phyloP scores from a whole-genome alignment of 2,888 invertebrate species.

The Lordiphosa fenestrarum region DNA sequence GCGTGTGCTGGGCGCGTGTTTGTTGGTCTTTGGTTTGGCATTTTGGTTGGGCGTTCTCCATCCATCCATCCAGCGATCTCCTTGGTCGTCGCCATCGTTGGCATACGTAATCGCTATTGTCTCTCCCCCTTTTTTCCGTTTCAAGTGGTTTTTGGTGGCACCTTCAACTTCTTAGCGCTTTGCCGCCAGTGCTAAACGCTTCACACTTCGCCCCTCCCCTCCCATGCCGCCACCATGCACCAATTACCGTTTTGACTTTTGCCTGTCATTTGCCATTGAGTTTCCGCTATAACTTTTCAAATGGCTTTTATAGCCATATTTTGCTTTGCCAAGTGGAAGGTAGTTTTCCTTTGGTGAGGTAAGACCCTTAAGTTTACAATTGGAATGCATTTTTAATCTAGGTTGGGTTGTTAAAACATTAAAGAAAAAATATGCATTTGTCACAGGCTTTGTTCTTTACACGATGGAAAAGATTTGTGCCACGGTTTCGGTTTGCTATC shows the following conservation, averaged over 20 bases:
- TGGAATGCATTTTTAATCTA: background rate
- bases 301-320: conserved; percentile 16
- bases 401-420: too few species aligned
- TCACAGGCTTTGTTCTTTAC: too few species aligned
- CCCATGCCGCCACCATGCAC: background rate
- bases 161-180: conserved; percentile 46
- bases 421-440: too few species aligned
- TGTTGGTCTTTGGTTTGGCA: conserved; percentile 63
- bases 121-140: conserved; percentile 65
- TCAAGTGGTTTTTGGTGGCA: conserved; percentile 55
- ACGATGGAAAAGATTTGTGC: too few species aligned
- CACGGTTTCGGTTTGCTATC: too few species aligned
- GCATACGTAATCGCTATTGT: conserved; percentile 55
- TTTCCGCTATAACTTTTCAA: conserved; percentile 32
- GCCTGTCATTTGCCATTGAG: conserved; percentile 17
- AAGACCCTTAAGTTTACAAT: conserved; percentile 3
- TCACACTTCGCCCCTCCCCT: conserved; percentile 10
- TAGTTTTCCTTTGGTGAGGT: conserved; percentile 6
- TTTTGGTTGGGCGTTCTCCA: conserved; percentile 20
- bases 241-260: conserved; percentile 19
- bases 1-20: conserved; percentile 46
- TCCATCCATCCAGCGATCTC: conserved; percentile 6
- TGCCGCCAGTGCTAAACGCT: conserved; percentile 12
- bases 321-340: conserved; percentile 14
- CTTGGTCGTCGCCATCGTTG: conserved; percentile 29